A percentile compares a stretch with the other conserved stretches of the same genome.
phyloP scores from a whole-genome alignment of 2,888 invertebrate genomes.

The Pristionchus mayeri region DNA sequence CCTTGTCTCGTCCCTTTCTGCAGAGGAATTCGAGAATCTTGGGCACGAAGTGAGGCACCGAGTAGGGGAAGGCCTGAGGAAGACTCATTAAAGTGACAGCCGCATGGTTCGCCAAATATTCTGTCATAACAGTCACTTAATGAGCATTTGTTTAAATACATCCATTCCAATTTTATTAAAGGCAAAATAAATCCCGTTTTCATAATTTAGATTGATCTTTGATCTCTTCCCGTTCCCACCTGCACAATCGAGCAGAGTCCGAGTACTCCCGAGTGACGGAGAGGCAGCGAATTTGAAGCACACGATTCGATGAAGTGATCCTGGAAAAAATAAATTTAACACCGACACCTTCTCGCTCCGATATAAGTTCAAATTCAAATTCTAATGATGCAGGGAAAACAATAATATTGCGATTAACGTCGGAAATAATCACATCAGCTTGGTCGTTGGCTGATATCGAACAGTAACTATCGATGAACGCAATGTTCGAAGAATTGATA shows the following conservation, averaged over 20 bases:
- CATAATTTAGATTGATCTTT: neutral
- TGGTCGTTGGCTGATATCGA: too few relatives aligned
- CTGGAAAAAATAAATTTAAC: constrained; percentile 47
- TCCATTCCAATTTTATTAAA: neutral
- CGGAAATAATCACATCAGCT: too few relatives aligned
- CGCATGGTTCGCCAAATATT: neutral
- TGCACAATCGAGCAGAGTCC: constrained; percentile 84
- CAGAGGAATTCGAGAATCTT: constrained; percentile 87
- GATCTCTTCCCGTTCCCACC: neutral
- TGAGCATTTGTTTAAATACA: neutral
- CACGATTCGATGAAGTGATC: constrained; percentile 54
- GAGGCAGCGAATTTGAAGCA: constrained; percentile 64
- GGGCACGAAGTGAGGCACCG: constrained; percentile 86
- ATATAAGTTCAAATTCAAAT: too few relatives aligned
- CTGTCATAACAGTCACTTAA: neutral
- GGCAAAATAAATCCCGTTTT: neutral
- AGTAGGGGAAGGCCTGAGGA: constrained; percentile 88
- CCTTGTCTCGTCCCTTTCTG: constrained; percentile 83
- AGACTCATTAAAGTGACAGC: constrained; percentile 80
- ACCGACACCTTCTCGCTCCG: too few relatives aligned
- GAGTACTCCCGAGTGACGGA: constrained; percentile 87
- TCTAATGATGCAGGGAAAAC: too few relatives aligned
- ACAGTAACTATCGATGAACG: too few relatives aligned
- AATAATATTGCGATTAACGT: too few relatives aligned
- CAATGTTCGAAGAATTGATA: too few relatives aligned